Percentiles rank a stretch among this genome's conserved stretches.
These are phyloP conservation scores for Schrankia costaestrigalis DNA, from an alignment of 2,888 invertebrate genomes.

Conservation along the genomic window DNA sequence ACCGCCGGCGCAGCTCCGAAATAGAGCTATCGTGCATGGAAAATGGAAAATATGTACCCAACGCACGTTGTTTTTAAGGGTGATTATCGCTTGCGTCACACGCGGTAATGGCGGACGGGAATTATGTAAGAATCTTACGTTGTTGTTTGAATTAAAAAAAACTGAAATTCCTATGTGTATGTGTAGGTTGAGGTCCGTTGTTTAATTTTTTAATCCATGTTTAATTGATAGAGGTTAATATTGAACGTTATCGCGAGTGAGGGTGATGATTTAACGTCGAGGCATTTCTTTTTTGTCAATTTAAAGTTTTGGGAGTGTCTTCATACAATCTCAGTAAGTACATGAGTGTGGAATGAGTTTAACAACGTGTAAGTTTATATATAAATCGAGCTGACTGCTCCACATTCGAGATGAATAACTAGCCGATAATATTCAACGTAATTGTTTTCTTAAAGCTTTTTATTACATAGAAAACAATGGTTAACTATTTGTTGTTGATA, in stretches of 20 bases:
- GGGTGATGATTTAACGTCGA: conserved; percentile 33
- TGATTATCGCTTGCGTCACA: conserved; percentile 57
- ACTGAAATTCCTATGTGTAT: conserved; percentile 30
- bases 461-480: too few species aligned
- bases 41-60: conserved; percentile 57
- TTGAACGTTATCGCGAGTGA: conserved; percentile 42
- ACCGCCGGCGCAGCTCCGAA: conserved; percentile 74
- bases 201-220: conserved; percentile 14
- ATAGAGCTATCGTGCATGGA: conserved; percentile 69
- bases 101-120: conserved; percentile 63
- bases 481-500: too few species aligned
- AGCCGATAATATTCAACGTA: conserved; percentile 14
- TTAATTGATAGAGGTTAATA: conserved; percentile 23
- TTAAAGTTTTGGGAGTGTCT: conserved; percentile 42
- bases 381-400: conserved; percentile 54
- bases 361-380: conserved; percentile 51
- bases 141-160: conserved; percentile 57
- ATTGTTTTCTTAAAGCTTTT: neutral
- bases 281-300: conserved; percentile 25
- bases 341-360: conserved; percentile 42
- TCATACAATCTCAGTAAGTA: conserved; percentile 65
- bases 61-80: conserved; percentile 55
- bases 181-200: conserved; percentile 19
- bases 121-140: conserved; percentile 73
- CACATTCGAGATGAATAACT: conserved; percentile 7